Evolutionary conservation across 2,113 vertebrate species (phyloP).

Genomic region (Parus major): DNA sequence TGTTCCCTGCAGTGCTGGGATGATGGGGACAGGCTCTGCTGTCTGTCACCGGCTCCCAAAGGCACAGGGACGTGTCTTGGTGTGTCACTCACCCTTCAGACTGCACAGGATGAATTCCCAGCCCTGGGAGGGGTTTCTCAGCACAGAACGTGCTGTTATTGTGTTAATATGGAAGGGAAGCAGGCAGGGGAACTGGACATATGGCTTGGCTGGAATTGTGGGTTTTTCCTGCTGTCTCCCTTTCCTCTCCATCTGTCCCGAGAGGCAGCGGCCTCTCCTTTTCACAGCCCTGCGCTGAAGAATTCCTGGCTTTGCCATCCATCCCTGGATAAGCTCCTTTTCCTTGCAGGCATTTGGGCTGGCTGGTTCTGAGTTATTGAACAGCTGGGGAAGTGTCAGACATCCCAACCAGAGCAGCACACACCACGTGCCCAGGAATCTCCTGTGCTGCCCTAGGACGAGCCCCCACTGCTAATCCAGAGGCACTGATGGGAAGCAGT

Average conservation of each 20-base stretch:
- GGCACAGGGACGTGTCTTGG: rapidly evolving
- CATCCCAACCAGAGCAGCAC: not conserved
- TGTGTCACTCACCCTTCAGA: not conserved
- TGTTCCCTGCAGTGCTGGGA: not conserved
- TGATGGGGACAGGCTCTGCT: not conserved
- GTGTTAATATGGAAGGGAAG: not conserved
- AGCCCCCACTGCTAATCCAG: rapidly evolving
- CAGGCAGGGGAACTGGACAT: not conserved
- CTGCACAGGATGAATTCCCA: not conserved
- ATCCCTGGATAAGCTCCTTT: not conserved
- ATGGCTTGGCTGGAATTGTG: not conserved
- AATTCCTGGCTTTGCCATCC: not conserved
- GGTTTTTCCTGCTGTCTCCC: not conserved
- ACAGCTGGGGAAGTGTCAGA: not conserved
- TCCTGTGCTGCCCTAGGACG: not conserved
- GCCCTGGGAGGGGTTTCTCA: not conserved
- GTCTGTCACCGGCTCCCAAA: not conserved
- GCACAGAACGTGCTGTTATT: not conserved
- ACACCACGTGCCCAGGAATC: not conserved
- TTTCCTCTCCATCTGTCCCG: conserved; percentile 44
- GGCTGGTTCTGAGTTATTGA: rapidly evolving
- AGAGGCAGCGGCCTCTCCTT: not conserved
- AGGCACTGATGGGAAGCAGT: rapidly evolving
- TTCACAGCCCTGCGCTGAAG: not conserved
- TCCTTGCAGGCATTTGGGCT: rapidly evolving